Percentiles rank a stretch among this genome's conserved stretches.
phyloP scores from a whole-genome alignment of 1,140 invertebrate species.

The Macrobrachium rosenbergii region DNA sequence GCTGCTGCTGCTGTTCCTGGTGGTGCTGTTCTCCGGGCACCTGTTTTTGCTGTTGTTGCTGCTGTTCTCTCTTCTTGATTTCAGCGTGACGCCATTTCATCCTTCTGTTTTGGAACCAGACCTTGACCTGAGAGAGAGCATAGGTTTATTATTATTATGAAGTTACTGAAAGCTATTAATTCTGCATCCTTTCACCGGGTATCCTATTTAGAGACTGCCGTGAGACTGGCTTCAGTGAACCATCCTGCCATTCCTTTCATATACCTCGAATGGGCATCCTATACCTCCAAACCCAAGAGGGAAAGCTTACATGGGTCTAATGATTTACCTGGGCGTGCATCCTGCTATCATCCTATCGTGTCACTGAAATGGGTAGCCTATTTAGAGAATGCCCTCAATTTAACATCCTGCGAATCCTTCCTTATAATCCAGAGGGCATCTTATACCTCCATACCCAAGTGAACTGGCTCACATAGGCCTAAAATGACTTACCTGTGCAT shows the following conservation, averaged over 20 bases:
- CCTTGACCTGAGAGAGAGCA: constrained; percentile 80
- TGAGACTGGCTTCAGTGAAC: too few relatives aligned
- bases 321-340: too few relatives aligned
- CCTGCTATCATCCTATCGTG: too few relatives aligned
- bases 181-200: neutral
- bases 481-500: constrained; percentile 84
- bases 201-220: neutral
- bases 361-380: too few relatives aligned
- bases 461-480: neutral
- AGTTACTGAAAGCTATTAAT: neutral
- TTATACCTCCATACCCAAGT: too few relatives aligned
- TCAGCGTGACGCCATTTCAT: constrained; percentile 89
- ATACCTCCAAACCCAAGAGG: too few relatives aligned
- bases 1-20: neutral
- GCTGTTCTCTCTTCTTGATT: constrained; percentile 55
- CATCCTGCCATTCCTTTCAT: too few relatives aligned
- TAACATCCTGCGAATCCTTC: neutral
- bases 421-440: neutral
- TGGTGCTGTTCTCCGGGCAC: constrained; percentile 6
- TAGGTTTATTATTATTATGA: neutral
- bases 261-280: neutral
- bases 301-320: too few relatives aligned
- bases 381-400: too few relatives aligned
- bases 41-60: constrained; percentile 40
- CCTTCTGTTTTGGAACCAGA: constrained; percentile 93